These are phyloP conservation scores for Heterodera schachtii DNA, from an alignment of 1,140 invertebrate species.

Conservation along the genomic window DNA sequence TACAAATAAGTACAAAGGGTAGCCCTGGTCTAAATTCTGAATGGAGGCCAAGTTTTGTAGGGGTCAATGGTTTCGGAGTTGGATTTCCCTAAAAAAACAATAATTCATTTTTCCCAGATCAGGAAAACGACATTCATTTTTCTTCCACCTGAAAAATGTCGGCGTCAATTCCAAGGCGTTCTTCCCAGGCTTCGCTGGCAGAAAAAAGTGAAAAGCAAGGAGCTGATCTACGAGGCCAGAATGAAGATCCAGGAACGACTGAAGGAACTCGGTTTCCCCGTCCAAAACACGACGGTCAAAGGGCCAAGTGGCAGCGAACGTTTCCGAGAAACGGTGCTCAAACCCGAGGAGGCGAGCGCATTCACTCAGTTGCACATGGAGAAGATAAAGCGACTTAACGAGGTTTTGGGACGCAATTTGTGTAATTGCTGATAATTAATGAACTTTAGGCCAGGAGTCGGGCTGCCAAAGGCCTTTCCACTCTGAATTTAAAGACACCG, in stretches of 20 bases:
- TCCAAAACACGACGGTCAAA: slow-evolving; percentile 22
- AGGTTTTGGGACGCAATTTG: slow-evolving; percentile 11
- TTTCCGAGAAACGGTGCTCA: slow-evolving; percentile 38
- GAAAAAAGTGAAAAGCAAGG: slow-evolving; percentile 50
- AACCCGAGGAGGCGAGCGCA: slow-evolving; percentile 48
- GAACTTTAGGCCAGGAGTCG: slow-evolving; percentile 18
- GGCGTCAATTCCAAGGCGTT: neutral
- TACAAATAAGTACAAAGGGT: too few relatives aligned
- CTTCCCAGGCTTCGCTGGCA: slow-evolving; percentile 15
- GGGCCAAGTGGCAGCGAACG: slow-evolving; percentile 32
- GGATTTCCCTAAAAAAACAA: too few relatives aligned
- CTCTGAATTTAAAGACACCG: slow-evolving; percentile 23
- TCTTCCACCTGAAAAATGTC: too few relatives aligned
- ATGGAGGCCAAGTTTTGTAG: too few relatives aligned
- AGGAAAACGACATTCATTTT: too few relatives aligned
- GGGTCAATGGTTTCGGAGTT: too few relatives aligned
- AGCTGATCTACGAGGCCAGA: slow-evolving; percentile 61
- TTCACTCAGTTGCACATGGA: slow-evolving; percentile 73
- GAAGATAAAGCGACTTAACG: slow-evolving; percentile 30
- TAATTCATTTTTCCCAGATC: too few relatives aligned
- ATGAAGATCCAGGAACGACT: slow-evolving; percentile 57
- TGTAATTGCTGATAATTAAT: neutral
- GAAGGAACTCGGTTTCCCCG: slow-evolving; percentile 40
- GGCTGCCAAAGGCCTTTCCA: neutral
- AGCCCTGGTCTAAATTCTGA: too few relatives aligned